Evolutionary conservation across 2,888 invertebrate species (phyloP).

Genomic region (Apantesis nais): DNA sequence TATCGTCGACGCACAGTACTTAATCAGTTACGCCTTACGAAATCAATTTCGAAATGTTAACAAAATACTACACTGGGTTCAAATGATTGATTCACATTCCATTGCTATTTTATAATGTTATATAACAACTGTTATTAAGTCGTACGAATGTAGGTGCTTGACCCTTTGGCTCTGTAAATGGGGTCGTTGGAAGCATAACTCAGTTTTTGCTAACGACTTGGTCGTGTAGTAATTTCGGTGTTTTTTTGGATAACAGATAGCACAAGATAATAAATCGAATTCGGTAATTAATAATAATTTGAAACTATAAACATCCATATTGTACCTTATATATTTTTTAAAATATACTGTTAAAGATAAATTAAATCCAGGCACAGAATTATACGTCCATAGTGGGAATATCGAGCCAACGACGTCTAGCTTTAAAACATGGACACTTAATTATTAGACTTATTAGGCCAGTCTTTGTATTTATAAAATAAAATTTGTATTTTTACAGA

Average conservation of each 20-base stretch:
- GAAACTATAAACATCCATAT: too few relatives aligned
- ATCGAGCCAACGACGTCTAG: background rate
- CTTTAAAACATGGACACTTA: background rate
- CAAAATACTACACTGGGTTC: background rate
- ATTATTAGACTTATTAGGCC: too few relatives aligned
- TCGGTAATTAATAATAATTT: too few relatives aligned
- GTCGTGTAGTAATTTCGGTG: too few relatives aligned
- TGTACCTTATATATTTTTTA: background rate
- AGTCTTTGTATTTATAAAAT: too few relatives aligned
- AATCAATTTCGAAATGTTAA: constrained; percentile 22
- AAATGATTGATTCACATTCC: constrained; percentile 8
- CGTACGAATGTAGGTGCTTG: constrained; percentile 1
- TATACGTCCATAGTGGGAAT: background rate
- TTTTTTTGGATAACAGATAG: background rate
- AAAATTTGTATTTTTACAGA: too few relatives aligned
- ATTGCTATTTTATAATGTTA: constrained; percentile 4
- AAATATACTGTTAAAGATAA: background rate
- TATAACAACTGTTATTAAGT: constrained; percentile 12
- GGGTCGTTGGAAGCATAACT: background rate
- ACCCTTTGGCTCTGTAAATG: background rate
- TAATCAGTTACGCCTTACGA: constrained; percentile 21
- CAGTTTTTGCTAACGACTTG: background rate
- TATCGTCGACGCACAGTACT: constrained; percentile 4
- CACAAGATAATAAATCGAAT: too few relatives aligned
- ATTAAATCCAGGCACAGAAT: background rate